Evolutionary conservation across 2,888 invertebrate species (phyloP), one percentile per base, ranked within the genome.

Genomic region (Ctenicera cuprea): DNA sequence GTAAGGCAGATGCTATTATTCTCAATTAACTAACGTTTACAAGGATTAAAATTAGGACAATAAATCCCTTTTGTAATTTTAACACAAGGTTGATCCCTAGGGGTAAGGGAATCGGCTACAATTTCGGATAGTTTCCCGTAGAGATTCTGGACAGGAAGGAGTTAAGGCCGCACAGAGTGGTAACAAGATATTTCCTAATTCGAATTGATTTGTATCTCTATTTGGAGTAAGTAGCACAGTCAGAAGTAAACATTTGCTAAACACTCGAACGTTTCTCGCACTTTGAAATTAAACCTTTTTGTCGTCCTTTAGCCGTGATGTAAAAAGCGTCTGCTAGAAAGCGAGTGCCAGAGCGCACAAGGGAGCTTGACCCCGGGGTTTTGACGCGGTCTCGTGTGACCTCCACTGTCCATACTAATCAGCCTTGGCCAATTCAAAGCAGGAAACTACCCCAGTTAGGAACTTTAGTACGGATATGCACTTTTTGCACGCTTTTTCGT

Each of bases 201-300:
- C 67, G 59, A 68, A 68, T 68, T 68, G 67, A 68, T 68, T 68
- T 68, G 33, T 69, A 45, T 62, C 43, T 50, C 52, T 52, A 50
- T 52, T 70, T 63, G 16, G 14, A 52, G 52, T 38, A 70, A 70
- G 50, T 70, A 52, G 63, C 50, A 18, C 50, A 59, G 59, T 59
- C 59, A 38, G 59, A 70, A 63, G 63, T 54, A 70, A 70, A 70
- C 52, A 62, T 70, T 70, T 63, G 38, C 62, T 26, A 30, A 62
- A 63, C 70, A 54, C 70, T 70, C 52, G 54, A 59, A 38, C 54
- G 59, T 22, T 57, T 12, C 41, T 59, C 59, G 59, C 41, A 41
- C 70, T 71, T 71, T 57, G 45, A 65, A 71, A 71, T 71, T 71
- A 71, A 71, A 64, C 71, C 57, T 71, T 71, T 71, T 54, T 48